Evolutionary conservation across 2,797 vertebrate species (phyloP), one percentile per base, ranked within the genome.

Genomic region (Zenarchopterus dispar): DNA sequence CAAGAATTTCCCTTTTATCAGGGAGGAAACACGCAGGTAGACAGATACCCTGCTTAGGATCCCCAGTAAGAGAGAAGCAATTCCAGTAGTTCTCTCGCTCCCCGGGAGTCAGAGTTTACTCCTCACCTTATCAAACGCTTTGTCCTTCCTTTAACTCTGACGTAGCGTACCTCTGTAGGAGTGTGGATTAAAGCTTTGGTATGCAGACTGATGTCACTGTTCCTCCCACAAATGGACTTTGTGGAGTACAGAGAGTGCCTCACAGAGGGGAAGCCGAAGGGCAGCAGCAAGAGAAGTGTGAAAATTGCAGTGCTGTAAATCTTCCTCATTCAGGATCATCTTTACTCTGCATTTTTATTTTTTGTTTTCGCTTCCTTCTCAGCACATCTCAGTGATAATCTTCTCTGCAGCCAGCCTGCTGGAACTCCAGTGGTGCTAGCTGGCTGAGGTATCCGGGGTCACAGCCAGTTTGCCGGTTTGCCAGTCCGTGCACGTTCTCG

Each of bases 1-100:
- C 73, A 75, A 72, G 78, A 63, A 80, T 85, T 78, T 86, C n/a
- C 4, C 24, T 75, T 81, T 87, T 81, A 86, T 84, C 81, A 80
- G 78, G 36, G 36, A 70, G 72, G 75, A 84, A 86, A 82, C 83
- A 86, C 59, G 78, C 43, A 23, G 67, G 48, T 69, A 58, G 65
- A 82, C 62, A 65, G 62, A 59, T 67, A 4, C 66, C 69, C 55
- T 23, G 53, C 75, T 61, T 52, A 15, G 13, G 36, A 39, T 39
- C 13, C 3, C 36, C 36, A 39, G 13, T 16, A 13, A 39, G 36
- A 39, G 36, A 3, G 13, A 39, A 39, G 36, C 59, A 23, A 72
- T 73, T 70, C 71, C 47, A 53, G 50, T 73, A 44, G 67, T 39
- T 39, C 39, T 66, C 53, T 53, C 22, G 49, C 77, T 72, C 65